These are phyloP conservation scores for Hydrozoanthus tunicans DNA, from an alignment of 64 coral and sea anemone species.

Conservation along the genomic window DNA sequence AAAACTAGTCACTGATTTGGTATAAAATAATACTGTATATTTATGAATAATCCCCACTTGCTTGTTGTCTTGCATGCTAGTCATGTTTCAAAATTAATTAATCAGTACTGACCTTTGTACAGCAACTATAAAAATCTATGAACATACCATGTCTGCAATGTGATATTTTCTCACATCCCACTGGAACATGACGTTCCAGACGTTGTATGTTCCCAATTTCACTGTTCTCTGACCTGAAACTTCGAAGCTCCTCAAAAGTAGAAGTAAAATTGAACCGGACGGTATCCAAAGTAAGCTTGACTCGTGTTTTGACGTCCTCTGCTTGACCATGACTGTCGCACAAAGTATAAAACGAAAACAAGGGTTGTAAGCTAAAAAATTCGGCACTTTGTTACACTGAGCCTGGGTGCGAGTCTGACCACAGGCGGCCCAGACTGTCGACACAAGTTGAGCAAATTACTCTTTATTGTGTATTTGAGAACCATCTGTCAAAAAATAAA, in stretches of 20 bases:
- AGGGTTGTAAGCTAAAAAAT: not conserved
- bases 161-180: conserved; percentile 91
- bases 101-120: too few relatives aligned
- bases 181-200: conserved; percentile 99
- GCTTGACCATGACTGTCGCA: not conserved
- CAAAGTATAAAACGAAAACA: not conserved
- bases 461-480: too few relatives aligned
- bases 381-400: not conserved
- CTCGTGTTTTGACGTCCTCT: not conserved
- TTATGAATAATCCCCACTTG: too few relatives aligned
- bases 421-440: too few relatives aligned
- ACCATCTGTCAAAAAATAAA: too few relatives aligned
- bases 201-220: conserved; percentile 86
- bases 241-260: not conserved
- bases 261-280: not conserved
- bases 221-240: conserved; percentile 57
- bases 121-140: too few relatives aligned
- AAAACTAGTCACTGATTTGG: too few relatives aligned
- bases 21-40: too few relatives aligned
- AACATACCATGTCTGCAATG: conserved; percentile 93
- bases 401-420: not conserved
- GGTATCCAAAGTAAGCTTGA: conserved; percentile 9
- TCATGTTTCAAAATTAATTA: not conserved
- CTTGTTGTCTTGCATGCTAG: too few relatives aligned
- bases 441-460: too few relatives aligned